Evolutionary conservation across 2,113 vertebrate species (phyloP).

Genomic region (Passerina amoena): DNA sequence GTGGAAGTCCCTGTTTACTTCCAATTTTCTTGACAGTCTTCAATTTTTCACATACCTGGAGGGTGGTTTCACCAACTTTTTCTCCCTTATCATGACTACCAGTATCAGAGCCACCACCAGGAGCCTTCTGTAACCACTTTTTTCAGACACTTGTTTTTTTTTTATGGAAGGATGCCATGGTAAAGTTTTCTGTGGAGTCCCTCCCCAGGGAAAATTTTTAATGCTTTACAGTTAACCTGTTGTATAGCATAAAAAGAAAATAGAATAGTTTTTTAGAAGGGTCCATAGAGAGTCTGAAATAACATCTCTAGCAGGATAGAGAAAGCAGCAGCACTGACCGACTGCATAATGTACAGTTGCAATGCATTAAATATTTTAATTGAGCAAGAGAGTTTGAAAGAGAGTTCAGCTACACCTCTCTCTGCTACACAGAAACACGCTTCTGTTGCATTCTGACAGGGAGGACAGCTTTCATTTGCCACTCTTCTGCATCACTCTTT

Average conservation of each 20-base stretch:
- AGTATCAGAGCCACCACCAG: not conserved
- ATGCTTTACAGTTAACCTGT: not conserved
- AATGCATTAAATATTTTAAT: not conserved
- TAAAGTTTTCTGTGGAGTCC: not conserved
- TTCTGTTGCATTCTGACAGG: not conserved
- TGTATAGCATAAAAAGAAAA: not conserved
- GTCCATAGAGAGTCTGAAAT: not conserved
- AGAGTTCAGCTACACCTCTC: not conserved
- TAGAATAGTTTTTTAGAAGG: not conserved
- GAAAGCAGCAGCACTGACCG: not conserved
- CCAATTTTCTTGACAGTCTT: not conserved
- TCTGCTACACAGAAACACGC: not conserved
- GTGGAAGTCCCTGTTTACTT: constrained; percentile 16
- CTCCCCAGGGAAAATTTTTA: not conserved
- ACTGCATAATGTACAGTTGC: not conserved
- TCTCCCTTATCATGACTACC: not conserved
- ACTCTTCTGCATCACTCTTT: not conserved
- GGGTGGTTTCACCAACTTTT: not conserved
- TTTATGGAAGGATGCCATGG: not conserved
- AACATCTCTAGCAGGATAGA: not conserved
- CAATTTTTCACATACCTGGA: not conserved
- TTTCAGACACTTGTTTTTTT: not conserved
- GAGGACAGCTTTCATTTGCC: not conserved
- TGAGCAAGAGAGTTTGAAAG: not conserved
- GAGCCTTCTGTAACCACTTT: not conserved